Evolutionary conservation across 2,797 vertebrate genomes (phyloP).

Genomic region (Hyperoplus immaculatus): DNA sequence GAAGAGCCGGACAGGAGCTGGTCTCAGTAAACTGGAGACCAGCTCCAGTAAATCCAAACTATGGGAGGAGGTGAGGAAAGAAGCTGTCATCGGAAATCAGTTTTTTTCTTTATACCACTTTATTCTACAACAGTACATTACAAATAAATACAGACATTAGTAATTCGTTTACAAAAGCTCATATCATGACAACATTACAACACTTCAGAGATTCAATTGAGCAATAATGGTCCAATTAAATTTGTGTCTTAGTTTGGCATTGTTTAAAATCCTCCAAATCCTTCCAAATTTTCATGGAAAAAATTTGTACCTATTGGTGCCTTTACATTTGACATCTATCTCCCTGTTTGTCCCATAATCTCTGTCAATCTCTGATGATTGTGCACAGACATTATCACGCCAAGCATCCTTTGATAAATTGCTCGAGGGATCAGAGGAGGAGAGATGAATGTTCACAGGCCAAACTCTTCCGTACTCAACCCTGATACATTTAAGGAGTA

Average conservation of each 20-base stretch:
- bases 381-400: slow-evolving; percentile 58
- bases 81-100: slow-evolving; percentile 69
- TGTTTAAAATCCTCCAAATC: no score
- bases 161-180: no score
- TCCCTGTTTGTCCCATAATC: no score
- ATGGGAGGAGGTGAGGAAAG: slow-evolving; percentile 61
- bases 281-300: no score
- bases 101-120: slow-evolving; percentile 41
- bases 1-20: slow-evolving; percentile 18
- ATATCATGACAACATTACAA: no score
- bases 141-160: no score
- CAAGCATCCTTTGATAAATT: slow-evolving; percentile 38
- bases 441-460: slow-evolving; percentile 22
- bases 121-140: no score
- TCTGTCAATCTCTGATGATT: slow-evolving; percentile 31
- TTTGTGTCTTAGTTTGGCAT: no score
- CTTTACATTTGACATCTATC: no score
- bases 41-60: slow-evolving; percentile 49
- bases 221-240: no score
- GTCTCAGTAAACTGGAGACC: slow-evolving; percentile 30
- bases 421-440: background rate
- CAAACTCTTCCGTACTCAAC: slow-evolving; percentile 9
- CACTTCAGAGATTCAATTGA: no score
- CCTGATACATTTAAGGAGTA: slow-evolving; percentile 29
- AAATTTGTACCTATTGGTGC: no score